phyloP scores from a whole-genome alignment of 2,888 invertebrate species.

The Volucella zonaria region DNA sequence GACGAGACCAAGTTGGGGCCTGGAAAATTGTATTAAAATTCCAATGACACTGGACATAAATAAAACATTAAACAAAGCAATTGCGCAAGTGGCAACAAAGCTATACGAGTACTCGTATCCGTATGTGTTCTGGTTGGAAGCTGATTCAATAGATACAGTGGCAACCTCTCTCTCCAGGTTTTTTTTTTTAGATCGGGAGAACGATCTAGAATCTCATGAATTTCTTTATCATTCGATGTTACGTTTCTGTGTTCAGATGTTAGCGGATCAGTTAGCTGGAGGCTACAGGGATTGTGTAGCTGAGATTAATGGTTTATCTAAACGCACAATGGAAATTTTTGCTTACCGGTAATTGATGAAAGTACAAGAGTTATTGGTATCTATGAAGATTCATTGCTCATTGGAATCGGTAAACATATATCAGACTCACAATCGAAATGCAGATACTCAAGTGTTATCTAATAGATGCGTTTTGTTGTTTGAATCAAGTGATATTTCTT shows the following conservation, averaged over 20 bases:
- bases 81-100: conserved; percentile 61
- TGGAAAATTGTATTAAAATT: conserved; percentile 71
- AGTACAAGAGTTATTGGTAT: conserved; percentile 66
- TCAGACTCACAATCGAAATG: conserved; percentile 32
- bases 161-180: conserved; percentile 1
- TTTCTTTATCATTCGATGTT: conserved; percentile 59
- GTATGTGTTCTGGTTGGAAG: conserved; percentile 18
- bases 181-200: conserved; percentile 14
- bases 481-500: no score
- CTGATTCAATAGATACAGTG: conserved; percentile 42
- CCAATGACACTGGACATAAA: conserved; percentile 69
- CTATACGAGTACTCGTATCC: conserved; percentile 9
- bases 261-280: conserved; percentile 25
- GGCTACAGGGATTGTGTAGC: conserved; percentile 24
- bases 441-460: conserved; percentile 27
- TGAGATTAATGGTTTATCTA: conserved; percentile 68
- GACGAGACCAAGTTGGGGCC: conserved; percentile 31
- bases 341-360: conserved; percentile 66
- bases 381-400: conserved; percentile 63
- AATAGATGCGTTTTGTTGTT: conserved; percentile 9
- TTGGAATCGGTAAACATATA: conserved; percentile 37
- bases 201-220: conserved; percentile 73
- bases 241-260: conserved; percentile 41
- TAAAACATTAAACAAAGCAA: conserved; percentile 74
- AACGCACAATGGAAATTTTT: conserved; percentile 72